These are phyloP conservation scores for Meiosimyza platycephala DNA, from an alignment of 2,888 invertebrate species.

Conservation along the genomic window DNA sequence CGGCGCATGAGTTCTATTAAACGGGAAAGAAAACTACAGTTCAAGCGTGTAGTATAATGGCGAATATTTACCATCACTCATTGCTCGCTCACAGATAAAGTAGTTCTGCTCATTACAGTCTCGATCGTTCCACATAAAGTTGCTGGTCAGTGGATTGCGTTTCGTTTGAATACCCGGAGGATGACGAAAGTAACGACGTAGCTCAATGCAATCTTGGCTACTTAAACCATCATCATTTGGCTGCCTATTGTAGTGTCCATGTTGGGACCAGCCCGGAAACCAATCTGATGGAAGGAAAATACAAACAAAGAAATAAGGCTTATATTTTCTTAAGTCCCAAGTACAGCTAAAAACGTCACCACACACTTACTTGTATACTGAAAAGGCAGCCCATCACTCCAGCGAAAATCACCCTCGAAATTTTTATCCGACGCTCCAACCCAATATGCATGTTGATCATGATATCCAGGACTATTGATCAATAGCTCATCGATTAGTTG, in stretches of 20 bases:
- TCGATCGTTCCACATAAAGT: constrained; percentile 86
- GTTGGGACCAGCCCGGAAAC: constrained; percentile 84
- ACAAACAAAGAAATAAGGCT: neutral
- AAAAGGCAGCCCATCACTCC: constrained; percentile 81
- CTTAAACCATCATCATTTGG: constrained; percentile 87
- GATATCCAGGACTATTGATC: constrained; percentile 75
- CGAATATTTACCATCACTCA: constrained; percentile 71
- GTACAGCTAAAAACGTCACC: neutral
- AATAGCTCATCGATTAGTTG: constrained; percentile 74
- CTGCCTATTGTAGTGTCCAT: constrained; percentile 75
- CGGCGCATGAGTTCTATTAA: constrained; percentile 68
- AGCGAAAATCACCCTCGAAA: constrained; percentile 83
- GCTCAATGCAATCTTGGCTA: constrained; percentile 84
- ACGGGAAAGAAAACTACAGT: neutral
- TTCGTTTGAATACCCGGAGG: constrained; percentile 65
- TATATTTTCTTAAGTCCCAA: too few relatives aligned
- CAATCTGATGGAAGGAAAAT: constrained; percentile 72
- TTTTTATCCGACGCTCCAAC: constrained; percentile 82
- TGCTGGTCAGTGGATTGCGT: constrained; percentile 68
- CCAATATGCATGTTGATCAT: constrained; percentile 81
- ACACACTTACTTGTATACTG: constrained; percentile 77
- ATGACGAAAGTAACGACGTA: constrained; percentile 75
- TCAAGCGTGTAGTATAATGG: neutral
- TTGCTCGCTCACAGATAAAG: constrained; percentile 80
- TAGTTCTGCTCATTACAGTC: constrained; percentile 80